A percentile compares a stretch with the other conserved stretches of the same genome.
Conservation (phyloP, 1,140 invertebrate genomes). For the Ooceraea biroi region DNA sequence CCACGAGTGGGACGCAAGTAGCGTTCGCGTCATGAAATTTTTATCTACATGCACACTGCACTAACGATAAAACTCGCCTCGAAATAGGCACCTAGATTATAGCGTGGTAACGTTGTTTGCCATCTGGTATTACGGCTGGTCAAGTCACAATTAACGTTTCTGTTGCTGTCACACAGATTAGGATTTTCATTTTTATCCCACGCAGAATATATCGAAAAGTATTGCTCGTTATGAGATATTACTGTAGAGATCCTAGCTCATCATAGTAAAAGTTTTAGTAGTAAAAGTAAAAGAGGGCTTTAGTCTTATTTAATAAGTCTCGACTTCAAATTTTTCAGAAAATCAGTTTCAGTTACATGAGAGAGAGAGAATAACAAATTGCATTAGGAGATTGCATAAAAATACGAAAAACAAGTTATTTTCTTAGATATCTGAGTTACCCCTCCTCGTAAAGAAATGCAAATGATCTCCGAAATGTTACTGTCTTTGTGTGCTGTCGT, state of each 20-base stretch:
- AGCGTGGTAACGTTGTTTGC: slow-evolving; percentile 42
- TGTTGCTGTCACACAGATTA: slow-evolving; percentile 1
- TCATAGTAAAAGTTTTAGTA: too few relatives aligned
- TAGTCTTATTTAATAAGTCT: background rate
- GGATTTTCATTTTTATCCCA: background rate
- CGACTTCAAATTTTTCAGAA: background rate
- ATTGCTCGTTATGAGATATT: background rate
- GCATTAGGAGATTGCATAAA: too few relatives aligned
- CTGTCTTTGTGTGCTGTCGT: background rate
- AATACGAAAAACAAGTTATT: too few relatives aligned
- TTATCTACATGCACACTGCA: slow-evolving; percentile 41
- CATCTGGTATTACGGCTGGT: slow-evolving; percentile 51
- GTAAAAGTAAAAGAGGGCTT: background rate
- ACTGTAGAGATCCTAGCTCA: too few relatives aligned
- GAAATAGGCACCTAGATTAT: slow-evolving; percentile 38
- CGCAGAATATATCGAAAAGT: background rate
- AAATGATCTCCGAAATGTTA: background rate
- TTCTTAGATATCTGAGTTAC: too few relatives aligned
- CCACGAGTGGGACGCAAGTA: slow-evolving; percentile 13
- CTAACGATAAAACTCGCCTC: slow-evolving; percentile 40
- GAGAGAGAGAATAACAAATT: too few relatives aligned
- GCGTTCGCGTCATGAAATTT: slow-evolving; percentile 37
- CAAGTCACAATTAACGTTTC: slow-evolving; percentile 23
- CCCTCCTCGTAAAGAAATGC: background rate
- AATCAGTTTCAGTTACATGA: too few relatives aligned